A percentile compares a stretch with the other conserved stretches of the same genome.
Conservation (phyloP, 2,797 vertebrate species). For the Todus mexicanus region DNA sequence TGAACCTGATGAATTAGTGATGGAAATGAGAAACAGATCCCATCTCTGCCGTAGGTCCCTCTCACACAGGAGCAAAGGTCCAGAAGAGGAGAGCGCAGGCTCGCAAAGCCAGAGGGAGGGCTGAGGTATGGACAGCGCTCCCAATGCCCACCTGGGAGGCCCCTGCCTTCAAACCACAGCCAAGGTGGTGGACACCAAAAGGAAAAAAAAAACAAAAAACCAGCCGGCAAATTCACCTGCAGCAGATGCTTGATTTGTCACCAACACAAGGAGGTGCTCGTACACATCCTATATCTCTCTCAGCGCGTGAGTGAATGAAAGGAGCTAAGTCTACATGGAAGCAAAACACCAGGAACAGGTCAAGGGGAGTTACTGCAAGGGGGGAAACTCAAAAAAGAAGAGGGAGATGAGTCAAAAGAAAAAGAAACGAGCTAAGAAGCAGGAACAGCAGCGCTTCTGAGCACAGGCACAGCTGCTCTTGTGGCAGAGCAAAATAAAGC, state of each 20-base stretch:
- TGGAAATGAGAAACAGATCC: neutral
- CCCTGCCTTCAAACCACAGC: neutral
- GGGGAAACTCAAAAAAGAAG: neutral
- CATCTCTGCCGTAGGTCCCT: neutral
- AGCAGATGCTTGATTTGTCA: accelerated
- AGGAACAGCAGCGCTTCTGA: accelerated
- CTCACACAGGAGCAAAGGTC: neutral
- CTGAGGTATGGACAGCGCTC: accelerated
- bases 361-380: neutral
- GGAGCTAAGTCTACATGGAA: neutral
- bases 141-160: neutral
- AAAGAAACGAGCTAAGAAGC: neutral
- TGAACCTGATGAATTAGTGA: neutral
- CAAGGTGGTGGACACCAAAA: neutral
- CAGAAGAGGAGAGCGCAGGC: neutral
- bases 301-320: neutral
- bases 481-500: neutral
- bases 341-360: neutral
- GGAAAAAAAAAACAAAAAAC: neutral
- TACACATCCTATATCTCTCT: neutral
- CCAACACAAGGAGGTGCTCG: neutral
- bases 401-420: neutral
- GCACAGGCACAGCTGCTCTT: neutral
- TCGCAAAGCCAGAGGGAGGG: neutral
- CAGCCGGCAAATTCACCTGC: neutral